Evolutionary conservation across 2,113 vertebrate species (phyloP).

Genomic region (Platysternon megacephalum): DNA sequence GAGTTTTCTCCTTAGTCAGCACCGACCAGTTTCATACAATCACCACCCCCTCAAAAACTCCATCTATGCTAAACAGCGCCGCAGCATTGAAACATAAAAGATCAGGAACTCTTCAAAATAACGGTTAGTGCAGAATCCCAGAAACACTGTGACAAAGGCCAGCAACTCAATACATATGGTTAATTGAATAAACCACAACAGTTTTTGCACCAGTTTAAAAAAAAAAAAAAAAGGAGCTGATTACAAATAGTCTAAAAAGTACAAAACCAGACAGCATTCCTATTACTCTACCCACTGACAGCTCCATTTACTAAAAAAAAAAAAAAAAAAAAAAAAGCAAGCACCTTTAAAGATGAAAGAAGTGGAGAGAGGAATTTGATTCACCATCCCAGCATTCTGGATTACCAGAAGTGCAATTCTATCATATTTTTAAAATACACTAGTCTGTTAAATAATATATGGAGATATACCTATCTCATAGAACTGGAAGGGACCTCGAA

Average conservation of each 20-base stretch:
- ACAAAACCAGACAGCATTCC: neutral
- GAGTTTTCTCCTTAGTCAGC: neutral
- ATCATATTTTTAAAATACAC: neutral
- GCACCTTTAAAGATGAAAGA: neutral
- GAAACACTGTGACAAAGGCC: neutral
- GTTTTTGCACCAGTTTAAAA: neutral
- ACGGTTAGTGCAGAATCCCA: neutral
- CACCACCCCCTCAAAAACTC: neutral
- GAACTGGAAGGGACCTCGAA: no score
- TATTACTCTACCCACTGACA: neutral
- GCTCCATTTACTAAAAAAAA: neutral
- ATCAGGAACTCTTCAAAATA: neutral
- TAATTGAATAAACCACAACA: neutral
- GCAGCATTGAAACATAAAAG: neutral
- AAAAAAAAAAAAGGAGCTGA: neutral
- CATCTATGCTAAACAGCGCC: neutral
- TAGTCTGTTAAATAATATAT: accelerated
- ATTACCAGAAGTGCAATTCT: neutral
- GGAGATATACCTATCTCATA: no score
- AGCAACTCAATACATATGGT: neutral
- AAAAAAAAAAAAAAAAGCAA: neutral
- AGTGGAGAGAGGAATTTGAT: neutral
- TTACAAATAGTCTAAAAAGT: neutral
- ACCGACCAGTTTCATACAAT: neutral
- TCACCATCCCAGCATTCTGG: neutral